Conservation (phyloP, 2,797 vertebrate species). For the Paguma larvata region DNA sequence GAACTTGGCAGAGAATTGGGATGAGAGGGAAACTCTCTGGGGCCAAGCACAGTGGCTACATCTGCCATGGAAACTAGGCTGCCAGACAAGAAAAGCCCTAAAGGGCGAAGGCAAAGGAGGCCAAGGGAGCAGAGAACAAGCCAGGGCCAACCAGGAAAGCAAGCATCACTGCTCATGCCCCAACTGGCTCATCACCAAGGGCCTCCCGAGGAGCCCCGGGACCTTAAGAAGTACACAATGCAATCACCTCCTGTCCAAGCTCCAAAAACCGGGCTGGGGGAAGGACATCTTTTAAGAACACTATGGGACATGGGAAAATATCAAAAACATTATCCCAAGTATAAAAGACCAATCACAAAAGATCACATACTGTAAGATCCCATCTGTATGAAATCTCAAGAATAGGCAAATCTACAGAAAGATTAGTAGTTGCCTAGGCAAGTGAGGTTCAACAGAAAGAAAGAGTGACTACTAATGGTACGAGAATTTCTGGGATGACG, state of each 20-base stretch:
- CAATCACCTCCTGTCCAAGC: not conserved
- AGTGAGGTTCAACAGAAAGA: not conserved
- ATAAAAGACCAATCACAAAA: not conserved
- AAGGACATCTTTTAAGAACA: slow-evolving; percentile 1
- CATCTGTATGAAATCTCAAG: not conserved
- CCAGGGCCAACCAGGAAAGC: slow-evolving; percentile 18
- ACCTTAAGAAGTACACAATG: not conserved
- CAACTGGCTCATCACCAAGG: not conserved
- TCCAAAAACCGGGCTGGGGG: not conserved
- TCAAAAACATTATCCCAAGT: not conserved
- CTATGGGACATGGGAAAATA: not conserved
- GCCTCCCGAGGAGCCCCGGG: not conserved
- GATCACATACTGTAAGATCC: not conserved
- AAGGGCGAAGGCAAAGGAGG: slow-evolving; percentile 2
- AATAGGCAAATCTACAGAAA: not conserved
- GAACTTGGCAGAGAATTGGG: not conserved
- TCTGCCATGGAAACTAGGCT: slow-evolving; percentile 38
- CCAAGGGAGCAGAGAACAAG: slow-evolving; percentile 41
- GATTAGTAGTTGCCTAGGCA: not conserved
- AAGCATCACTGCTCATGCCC: not conserved
- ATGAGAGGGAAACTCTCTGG: slow-evolving; percentile 36
- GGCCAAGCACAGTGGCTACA: slow-evolving; percentile 1
- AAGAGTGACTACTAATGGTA: not conserved
- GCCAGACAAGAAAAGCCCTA: slow-evolving; percentile 50
- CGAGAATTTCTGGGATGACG: not conserved